phyloP scores from a whole-genome alignment of 2,797 vertebrate species.

The Sebastes umbrosus region DNA sequence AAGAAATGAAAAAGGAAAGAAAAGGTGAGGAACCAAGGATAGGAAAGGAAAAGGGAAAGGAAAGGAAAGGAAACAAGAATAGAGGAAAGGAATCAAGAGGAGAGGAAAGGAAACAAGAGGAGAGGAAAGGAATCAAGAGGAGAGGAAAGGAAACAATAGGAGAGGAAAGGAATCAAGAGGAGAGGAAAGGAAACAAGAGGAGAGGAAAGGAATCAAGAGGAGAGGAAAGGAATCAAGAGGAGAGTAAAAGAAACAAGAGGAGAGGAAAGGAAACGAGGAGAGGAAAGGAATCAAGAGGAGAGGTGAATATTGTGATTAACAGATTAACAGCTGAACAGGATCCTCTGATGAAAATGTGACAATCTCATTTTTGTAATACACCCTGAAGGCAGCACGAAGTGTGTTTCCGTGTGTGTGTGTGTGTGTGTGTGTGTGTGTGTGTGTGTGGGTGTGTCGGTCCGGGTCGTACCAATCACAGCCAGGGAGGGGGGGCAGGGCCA shows the following conservation, averaged over 20 bases:
- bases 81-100: background rate
- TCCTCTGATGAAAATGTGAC: background rate
- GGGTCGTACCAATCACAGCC: conserved; percentile 86
- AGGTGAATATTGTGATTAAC: background rate
- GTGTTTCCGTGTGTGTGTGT: conserved; percentile 1
- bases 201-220: background rate
- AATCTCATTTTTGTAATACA: background rate
- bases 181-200: background rate
- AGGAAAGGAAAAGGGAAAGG: background rate
- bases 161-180: background rate
- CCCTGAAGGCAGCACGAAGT: background rate
- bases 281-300: background rate
- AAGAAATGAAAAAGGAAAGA: too few relatives aligned
- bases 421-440: conserved; percentile 9
- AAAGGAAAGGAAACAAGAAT: too few relatives aligned
- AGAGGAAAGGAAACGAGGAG: background rate
- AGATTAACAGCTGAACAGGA: background rate
- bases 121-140: background rate
- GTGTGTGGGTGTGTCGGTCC: background rate
- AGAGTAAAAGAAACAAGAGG: background rate
- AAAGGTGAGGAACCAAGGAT: too few relatives aligned
- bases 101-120: background rate
- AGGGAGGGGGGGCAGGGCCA: conserved; percentile 96
- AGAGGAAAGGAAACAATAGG: background rate
- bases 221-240: background rate